Conservation (phyloP, 2,113 vertebrate genomes). For the Numida meleagris region DNA sequence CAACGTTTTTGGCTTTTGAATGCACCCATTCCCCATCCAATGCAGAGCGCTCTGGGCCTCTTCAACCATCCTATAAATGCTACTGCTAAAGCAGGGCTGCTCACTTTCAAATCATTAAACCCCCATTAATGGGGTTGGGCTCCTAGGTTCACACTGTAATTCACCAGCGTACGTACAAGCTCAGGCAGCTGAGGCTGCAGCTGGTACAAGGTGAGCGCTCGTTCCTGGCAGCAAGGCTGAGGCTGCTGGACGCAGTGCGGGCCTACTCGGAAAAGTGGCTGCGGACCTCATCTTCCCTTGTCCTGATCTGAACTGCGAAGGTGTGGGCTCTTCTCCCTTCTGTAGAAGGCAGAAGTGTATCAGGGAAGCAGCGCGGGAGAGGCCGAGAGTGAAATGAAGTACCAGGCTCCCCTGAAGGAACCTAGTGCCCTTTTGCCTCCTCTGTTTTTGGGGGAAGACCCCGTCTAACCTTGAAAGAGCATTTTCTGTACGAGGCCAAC, state of each 20-base stretch:
- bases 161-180: background rate
- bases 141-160: background rate
- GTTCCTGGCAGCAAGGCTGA: background rate
- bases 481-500: background rate
- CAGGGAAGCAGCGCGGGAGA: background rate
- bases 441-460: background rate
- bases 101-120: background rate
- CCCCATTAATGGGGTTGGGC: rapidly evolving
- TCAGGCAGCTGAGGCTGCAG: rapidly evolving
- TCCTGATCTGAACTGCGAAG: background rate
- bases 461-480: background rate
- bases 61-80: rapidly evolving
- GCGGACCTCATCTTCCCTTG: rapidly evolving
- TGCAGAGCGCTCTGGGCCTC: background rate
- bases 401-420: background rate
- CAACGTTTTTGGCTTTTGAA: rapidly evolving
- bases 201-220: rapidly evolving
- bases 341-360: too few relatives aligned
- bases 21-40: rapidly evolving
- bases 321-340: rapidly evolving
- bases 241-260: too few relatives aligned
- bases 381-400: background rate
- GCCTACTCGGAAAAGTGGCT: background rate
- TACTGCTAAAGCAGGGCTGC: rapidly evolving
- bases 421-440: background rate